Base-by-base conservation (phyloP, 2,113 vertebrate genomes). In the Pedionomus torquatus region DNA sequence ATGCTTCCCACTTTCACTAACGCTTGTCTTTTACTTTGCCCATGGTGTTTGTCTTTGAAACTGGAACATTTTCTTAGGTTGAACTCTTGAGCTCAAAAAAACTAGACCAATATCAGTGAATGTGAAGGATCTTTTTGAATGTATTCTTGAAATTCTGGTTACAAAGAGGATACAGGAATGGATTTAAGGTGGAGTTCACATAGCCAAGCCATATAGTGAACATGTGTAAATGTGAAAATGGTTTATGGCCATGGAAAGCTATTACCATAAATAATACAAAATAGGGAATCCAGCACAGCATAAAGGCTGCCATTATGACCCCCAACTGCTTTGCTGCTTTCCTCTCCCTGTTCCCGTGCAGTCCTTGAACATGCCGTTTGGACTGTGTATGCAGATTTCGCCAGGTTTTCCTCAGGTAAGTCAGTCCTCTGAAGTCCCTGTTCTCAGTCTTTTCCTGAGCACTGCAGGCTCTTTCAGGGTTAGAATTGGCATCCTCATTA, bases 221-320 rank as follows among this genome's bases (percentile, higher is more conserved):
- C 99, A 98, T 99, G 92, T 99, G 99, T 28, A 99, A 96, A 2
- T 97, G 87, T 0, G 26, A 60, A 51, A 99, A 98, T 39, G 97
- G 98, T 13, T 98, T 95, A 10, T 98, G 99, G 44, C 91, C 95
- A 52, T 98, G 99, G 97, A 99, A 99, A 3, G 99, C 99, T 91
- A 98, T 98, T 75, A 99, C 98, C 98, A 99, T 99, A 90, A 99
- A 99, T 28, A 98, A 97, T 46, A 99, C 98, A 65, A 99, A 99
- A 96, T 99, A 99, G 6, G 99, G 99, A 72, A 99, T 99, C 99
- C 99, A 99, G 91, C 99, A 99, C 77, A 99, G 61, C 93, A 99
- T 98, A 92, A 99, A 99, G 60, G 98, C 99, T 4, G 98, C 98
- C 71, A 99, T 99, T 94, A 99, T 99, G 16, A 98, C 99, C 15